Base-by-base conservation (phyloP, 2,113 vertebrate genomes). In the Ivindomyrus marchei region DNA sequence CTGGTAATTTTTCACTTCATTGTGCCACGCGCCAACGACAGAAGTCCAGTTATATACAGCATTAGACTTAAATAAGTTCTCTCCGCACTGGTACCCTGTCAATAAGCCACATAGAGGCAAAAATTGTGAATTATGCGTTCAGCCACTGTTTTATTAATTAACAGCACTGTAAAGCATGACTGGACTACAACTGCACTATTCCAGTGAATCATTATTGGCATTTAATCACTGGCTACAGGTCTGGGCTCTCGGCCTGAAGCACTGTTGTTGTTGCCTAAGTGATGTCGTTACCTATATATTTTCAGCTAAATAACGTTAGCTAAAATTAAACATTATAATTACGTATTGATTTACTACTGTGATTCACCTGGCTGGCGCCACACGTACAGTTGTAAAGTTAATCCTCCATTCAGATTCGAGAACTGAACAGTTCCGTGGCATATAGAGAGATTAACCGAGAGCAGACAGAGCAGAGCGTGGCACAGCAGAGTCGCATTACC, bases 11-110 rank as follows among this genome's bases (percentile, higher is more conserved):
- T 46, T 2, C 46, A 91, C 92, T 92, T 96, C 95, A 0, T 10
- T 84, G 47, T 95, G 36, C 95, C 95, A 96, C 49, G 91, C 80
- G 0, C 1, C 56, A 27, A 96, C 27, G 15, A 92, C 91, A 0
- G 10, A 1, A 0, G 77, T 91, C 95, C 95, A 96, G 0, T 80
- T 1, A 3, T 0, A 0, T 0, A 42, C 1, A 0, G 0, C 0
- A 3, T 49, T 49, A 0, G 92, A 87, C 31, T 91, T 91, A 87
- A 93, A 94, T 21, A 96, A 93, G 89, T 96, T 96, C 92, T 95
- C 94, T 0, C 95, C 95, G 1, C 93, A 42, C 77, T 91, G 58
- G 84, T 94, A 95, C 88, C 91, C 94, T 95, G 93, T 19, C 90
- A 39, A 56, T 56, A 53, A 53, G 24, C 56, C 50, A 87, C 50